These are phyloP conservation scores for Phanerotoma sp. DNA, from an alignment of 2,888 invertebrate species.

Conservation along the genomic window DNA sequence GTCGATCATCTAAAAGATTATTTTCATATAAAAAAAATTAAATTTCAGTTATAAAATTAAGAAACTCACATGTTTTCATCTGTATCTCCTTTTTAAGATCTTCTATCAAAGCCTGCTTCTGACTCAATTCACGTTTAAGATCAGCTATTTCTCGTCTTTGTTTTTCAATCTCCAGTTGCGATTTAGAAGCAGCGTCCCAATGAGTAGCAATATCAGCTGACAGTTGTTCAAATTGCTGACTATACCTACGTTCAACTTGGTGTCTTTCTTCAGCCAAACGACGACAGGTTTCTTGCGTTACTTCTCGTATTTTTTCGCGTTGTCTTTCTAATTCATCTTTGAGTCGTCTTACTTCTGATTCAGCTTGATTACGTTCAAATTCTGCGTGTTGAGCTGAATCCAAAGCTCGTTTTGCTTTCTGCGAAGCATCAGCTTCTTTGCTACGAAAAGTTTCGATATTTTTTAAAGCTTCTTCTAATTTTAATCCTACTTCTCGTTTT, in stretches of 20 bases:
- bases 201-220: slow-evolving; percentile 77
- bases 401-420: slow-evolving; percentile 67
- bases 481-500: slow-evolving; percentile 45
- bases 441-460: slow-evolving; percentile 67
- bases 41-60: not conserved
- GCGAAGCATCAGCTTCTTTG: slow-evolving; percentile 64
- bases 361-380: slow-evolving; percentile 75
- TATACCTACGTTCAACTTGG: slow-evolving; percentile 72
- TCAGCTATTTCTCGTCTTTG: slow-evolving; percentile 77
- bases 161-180: slow-evolving; percentile 72
- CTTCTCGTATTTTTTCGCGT: slow-evolving; percentile 72
- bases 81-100: slow-evolving; percentile 79
- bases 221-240: slow-evolving; percentile 73
- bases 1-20: no score
- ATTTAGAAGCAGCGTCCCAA: slow-evolving; percentile 76
- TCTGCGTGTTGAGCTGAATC: slow-evolving; percentile 76
- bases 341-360: slow-evolving; percentile 73
- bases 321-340: slow-evolving; percentile 78
- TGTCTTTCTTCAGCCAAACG: slow-evolving; percentile 72
- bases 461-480: slow-evolving; percentile 68
- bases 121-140: slow-evolving; percentile 73
- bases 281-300: slow-evolving; percentile 72
- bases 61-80: slow-evolving; percentile 67
- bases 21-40: no score
- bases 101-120: slow-evolving; percentile 74